Conservation (phyloP, 2,888 invertebrate species). For the Subacronicta megacephala region DNA sequence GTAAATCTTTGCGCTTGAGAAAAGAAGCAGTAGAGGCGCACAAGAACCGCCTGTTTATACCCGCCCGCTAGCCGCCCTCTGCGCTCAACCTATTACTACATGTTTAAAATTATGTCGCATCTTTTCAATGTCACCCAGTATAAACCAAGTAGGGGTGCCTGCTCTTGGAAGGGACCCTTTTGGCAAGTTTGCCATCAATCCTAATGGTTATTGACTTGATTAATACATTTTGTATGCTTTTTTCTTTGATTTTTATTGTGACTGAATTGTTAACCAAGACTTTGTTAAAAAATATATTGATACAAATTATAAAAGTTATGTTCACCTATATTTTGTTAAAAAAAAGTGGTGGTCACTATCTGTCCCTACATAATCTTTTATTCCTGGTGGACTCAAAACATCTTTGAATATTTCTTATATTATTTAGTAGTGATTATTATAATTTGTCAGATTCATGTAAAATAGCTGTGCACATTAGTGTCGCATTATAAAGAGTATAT, state of each 20-base stretch:
- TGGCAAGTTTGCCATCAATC: slow-evolving; percentile 11
- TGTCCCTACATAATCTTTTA: background rate
- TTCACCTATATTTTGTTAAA: slow-evolving; percentile 10
- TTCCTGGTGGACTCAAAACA: slow-evolving; percentile 17
- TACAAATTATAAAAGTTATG: slow-evolving; percentile 13
- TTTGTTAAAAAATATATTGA: slow-evolving; percentile 23
- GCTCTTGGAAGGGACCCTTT: slow-evolving; percentile 19
- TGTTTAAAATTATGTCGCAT: no score
- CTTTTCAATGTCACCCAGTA: no score
- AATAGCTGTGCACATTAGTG: slow-evolving; percentile 80
- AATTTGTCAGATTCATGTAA: slow-evolving; percentile 73
- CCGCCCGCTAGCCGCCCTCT: no score
- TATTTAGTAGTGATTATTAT: slow-evolving; percentile 30
- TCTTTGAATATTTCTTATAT: slow-evolving; percentile 28
- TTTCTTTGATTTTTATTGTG: slow-evolving; percentile 39
- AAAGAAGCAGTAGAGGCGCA: no score
- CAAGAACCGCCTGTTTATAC: no score
- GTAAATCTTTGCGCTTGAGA: no score
- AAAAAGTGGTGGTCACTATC: slow-evolving; percentile 4
- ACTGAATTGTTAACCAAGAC: slow-evolving; percentile 26
- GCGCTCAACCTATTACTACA: no score
- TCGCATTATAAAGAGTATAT: slow-evolving; percentile 73
- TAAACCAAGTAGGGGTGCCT: slow-evolving; percentile 19
- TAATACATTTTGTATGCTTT: slow-evolving; percentile 44
- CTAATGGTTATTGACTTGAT: slow-evolving; percentile 26